Evolutionary conservation across 2,797 vertebrate genomes (phyloP), one percentile per base, ranked within the genome.

Genomic region (Hoplostethus atlanticus): DNA sequence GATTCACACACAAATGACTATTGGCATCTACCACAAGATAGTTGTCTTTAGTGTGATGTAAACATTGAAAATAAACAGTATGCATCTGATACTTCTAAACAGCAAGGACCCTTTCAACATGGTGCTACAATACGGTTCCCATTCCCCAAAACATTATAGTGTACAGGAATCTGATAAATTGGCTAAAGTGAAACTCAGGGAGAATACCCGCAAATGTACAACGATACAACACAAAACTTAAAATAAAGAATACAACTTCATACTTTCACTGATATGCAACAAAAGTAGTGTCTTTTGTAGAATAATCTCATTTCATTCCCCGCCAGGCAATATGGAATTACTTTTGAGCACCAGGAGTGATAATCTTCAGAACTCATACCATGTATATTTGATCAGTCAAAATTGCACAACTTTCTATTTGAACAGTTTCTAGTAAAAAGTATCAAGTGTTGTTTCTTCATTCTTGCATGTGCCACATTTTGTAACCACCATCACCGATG

Each of bases 91-190:
- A 58, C 28, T 71, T 71, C 57, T 55, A 47, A 48, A 76, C 28
- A 44, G 36, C 40, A 64, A 80, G 15, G 40, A 66, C 57, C 25
- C 56, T 47, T 76, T 70, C 48, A 66, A 64, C 46, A 38, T 64
- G 71, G 67, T 81, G 88, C 87, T 89, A 90, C 85, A 85, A 13
- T 68, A 84, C 68, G 72, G 16, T 50, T 52, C n/a, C 64, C 57
- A 30, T 68, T 47, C 57, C 13, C 12, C 13, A 42, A 65, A 31
- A 34, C 25, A 15, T 2, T 40, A 15, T 40, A 38, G 34, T 40
- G 11, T 50, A 15, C 13, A 15, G 44, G 57, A 17, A 63, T 73
- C 11, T 46, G 66, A 70, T 36, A 64, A 28, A 36, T 36, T 8
- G 44, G 44, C 68, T 34, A 38, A 5, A 25, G 25, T 9, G 21